A percentile compares a stretch with the other conserved stretches of the same genome.
Conservation (phyloP, 2,888 invertebrate species). For the Dexiosoma caninum region DNA sequence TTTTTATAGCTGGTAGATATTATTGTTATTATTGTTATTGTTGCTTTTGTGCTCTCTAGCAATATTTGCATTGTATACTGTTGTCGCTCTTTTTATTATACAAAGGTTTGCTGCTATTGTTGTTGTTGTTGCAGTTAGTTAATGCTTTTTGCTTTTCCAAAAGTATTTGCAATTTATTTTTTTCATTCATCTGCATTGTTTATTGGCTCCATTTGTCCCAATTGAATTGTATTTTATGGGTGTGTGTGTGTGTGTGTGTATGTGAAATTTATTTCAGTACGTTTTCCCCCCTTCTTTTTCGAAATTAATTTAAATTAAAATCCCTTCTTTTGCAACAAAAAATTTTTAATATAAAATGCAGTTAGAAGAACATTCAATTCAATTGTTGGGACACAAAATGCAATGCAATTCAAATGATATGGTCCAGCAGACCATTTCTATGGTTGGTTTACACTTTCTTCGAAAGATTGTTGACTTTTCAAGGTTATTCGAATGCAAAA, state of each 20-base stretch:
- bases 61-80: constrained; percentile 44
- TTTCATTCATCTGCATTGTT: constrained; percentile 26
- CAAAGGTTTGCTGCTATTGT: background rate
- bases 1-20: no score
- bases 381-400: background rate
- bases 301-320: constrained; percentile 57
- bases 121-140: constrained; percentile 3
- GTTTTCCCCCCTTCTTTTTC: constrained; percentile 8
- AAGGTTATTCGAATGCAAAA: constrained; percentile 45
- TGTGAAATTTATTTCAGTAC: background rate
- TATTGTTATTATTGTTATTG: constrained; percentile 12
- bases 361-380: background rate
- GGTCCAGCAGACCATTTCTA: constrained; percentile 1
- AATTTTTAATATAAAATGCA: background rate
- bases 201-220: constrained; percentile 58
- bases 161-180: constrained; percentile 12
- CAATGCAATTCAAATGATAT: constrained; percentile 16
- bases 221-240: constrained; percentile 42
- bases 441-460: background rate
- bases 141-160: constrained; percentile 17
- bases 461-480: constrained; percentile 55
- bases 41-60: constrained; percentile 5
- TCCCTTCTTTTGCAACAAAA: constrained; percentile 17
- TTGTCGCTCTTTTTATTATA: constrained; percentile 26
- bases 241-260: constrained; percentile 25